Evolutionary conservation across 2,113 vertebrate genomes (phyloP).

Genomic region (Embiotoca jacksoni): DNA sequence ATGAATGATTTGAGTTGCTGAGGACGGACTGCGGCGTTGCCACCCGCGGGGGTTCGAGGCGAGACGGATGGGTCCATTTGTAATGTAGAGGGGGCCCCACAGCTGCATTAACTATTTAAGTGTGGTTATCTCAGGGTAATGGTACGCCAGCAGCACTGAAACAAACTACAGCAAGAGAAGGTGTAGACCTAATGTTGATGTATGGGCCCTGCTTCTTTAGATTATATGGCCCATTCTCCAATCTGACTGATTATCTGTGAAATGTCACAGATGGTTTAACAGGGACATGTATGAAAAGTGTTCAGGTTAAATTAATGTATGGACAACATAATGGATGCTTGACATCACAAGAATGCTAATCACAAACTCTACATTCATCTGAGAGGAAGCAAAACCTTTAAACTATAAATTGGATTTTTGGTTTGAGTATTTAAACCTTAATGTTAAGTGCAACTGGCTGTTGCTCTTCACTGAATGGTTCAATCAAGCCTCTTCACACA

Average conservation of each 20-base stretch:
- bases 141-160: constrained; percentile 65
- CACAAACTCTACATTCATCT: not conserved
- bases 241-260: constrained; percentile 46
- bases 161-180: constrained; percentile 53
- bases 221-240: constrained; percentile 33
- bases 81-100: constrained; percentile 76
- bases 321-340: not conserved
- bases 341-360: not conserved
- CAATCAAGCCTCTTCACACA: constrained; percentile 23
- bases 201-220: constrained; percentile 22
- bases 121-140: constrained; percentile 81
- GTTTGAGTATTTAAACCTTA: constrained; percentile 3
- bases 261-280: constrained; percentile 20
- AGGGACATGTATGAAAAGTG: constrained; percentile 15
- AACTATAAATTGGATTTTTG: not conserved
- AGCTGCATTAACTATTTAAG: constrained; percentile 85
- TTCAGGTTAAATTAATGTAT: constrained; percentile 8
- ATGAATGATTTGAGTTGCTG: constrained; percentile 79
- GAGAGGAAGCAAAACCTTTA: constrained; percentile 5
- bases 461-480: constrained; percentile 18
- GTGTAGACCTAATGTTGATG: constrained; percentile 55
- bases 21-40: constrained; percentile 62
- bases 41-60: constrained; percentile 67
- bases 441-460: constrained; percentile 1
- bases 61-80: constrained; percentile 80